Conservation (phyloP, 2,113 vertebrate genomes). For the Phylloscopus trochiloides region DNA sequence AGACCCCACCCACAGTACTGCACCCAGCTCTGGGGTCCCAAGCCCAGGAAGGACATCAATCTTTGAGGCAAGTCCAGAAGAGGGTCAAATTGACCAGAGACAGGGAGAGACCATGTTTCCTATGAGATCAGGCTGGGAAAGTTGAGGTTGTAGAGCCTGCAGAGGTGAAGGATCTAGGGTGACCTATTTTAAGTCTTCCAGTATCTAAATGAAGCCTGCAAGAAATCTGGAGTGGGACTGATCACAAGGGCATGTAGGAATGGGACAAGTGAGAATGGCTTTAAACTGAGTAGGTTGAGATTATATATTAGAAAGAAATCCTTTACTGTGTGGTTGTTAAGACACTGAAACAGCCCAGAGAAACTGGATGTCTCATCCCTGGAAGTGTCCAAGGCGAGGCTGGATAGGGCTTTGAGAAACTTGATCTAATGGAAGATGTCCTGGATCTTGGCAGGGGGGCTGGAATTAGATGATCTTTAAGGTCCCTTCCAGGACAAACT, state of each 20-base stretch:
- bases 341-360: neutral
- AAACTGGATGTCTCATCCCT: neutral
- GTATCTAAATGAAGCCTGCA: neutral
- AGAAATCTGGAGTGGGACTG: neutral
- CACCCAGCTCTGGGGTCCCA: neutral
- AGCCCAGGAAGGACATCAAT: neutral
- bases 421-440: neutral
- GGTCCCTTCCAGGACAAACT: neutral
- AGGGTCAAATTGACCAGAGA: neutral
- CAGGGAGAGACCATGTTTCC: neutral
- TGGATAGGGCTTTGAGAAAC: neutral
- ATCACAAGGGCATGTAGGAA: neutral
- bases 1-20: fast-evolving
- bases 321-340: neutral
- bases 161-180: neutral
- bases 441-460: too few species aligned
- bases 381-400: neutral
- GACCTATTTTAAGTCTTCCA: neutral
- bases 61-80: neutral
- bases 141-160: too few species aligned
- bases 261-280: neutral
- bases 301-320: neutral
- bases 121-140: neutral
- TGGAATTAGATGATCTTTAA: neutral
- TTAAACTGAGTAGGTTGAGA: neutral